These are phyloP conservation scores for Lycorma delicatula DNA, from an alignment of 1,140 invertebrate species.

Conservation along the genomic window DNA sequence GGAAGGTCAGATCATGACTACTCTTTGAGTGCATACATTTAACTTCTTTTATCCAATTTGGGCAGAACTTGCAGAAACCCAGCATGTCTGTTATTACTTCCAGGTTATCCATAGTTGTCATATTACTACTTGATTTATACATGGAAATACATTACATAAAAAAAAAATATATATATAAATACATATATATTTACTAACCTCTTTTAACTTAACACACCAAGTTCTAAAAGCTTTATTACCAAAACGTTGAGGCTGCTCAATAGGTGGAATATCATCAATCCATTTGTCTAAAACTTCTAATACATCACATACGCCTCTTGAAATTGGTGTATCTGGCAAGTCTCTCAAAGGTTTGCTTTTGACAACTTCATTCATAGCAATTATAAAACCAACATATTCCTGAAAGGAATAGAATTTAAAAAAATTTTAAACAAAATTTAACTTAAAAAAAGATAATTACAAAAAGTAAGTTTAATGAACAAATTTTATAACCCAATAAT, in stretches of 20 bases:
- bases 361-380: constrained; percentile 74
- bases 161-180: constrained; percentile 12
- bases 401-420: constrained; percentile 13
- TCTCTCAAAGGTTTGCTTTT: constrained; percentile 64
- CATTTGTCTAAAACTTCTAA: constrained; percentile 64
- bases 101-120: too few species aligned
- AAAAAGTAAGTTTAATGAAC: too few species aligned
- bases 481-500: too few species aligned
- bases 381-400: constrained; percentile 81
- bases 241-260: constrained; percentile 92
- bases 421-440: not conserved
- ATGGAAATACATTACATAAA: constrained; percentile 11
- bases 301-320: constrained; percentile 52
- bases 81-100: too few species aligned
- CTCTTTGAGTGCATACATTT: too few species aligned
- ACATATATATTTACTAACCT: constrained; percentile 43
- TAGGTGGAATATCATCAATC: constrained; percentile 78
- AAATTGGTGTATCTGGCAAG: constrained; percentile 51
- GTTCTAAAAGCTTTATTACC: constrained; percentile 88
- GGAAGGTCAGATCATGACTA: too few species aligned
- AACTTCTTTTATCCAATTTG: too few species aligned
- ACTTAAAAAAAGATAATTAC: too few species aligned
- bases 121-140: not conserved
- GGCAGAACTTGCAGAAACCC: too few species aligned
- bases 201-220: constrained; percentile 73